Conservation (phyloP, 2,113 vertebrate genomes). For the Anthoscopus minutus region DNA sequence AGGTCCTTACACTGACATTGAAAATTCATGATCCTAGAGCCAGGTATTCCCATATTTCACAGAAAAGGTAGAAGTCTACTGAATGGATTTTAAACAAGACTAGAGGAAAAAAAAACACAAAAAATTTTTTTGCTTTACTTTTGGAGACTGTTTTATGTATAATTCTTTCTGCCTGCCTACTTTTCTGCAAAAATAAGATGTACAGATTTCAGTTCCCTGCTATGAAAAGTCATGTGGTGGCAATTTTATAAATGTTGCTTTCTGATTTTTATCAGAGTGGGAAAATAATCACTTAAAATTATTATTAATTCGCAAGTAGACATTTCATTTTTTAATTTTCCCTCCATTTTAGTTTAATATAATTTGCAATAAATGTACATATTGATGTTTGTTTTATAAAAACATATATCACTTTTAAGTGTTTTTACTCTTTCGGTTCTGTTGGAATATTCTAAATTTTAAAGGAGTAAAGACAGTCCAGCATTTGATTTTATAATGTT, state of each 20-base stretch:
- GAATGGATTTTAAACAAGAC: conserved; percentile 69
- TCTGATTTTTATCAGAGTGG: conserved; percentile 82
- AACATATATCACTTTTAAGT: conserved; percentile 76
- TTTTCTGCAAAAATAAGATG: conserved; percentile 82
- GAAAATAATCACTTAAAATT: conserved; percentile 75
- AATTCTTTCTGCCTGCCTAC: conserved; percentile 79
- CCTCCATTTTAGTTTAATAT: conserved; percentile 79
- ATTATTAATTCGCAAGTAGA: conserved; percentile 74
- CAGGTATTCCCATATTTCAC: conserved; percentile 63
- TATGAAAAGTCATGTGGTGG: conserved; percentile 81
- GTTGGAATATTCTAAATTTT: conserved; percentile 77
- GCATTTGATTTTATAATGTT: conserved; percentile 80
- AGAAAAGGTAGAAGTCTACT: conserved; percentile 68
- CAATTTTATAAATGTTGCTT: conserved; percentile 82
- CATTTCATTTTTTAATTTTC: conserved; percentile 75
- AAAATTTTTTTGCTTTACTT: conserved; percentile 68
- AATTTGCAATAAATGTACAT: conserved; percentile 85
- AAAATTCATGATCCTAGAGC: conserved; percentile 64
- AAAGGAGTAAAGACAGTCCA: conserved; percentile 75
- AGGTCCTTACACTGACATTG: conserved; percentile 70
- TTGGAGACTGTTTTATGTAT: conserved; percentile 80
- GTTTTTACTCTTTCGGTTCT: conserved; percentile 73
- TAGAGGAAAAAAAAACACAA: conserved; percentile 29
- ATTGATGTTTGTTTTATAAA: conserved; percentile 79
- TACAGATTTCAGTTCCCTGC: conserved; percentile 80